Percentiles rank a stretch among this genome's conserved stretches.
These are phyloP conservation scores for Dissostichus mawsoni DNA, from an alignment of 2,113 vertebrate species.

Conservation along the genomic window DNA sequence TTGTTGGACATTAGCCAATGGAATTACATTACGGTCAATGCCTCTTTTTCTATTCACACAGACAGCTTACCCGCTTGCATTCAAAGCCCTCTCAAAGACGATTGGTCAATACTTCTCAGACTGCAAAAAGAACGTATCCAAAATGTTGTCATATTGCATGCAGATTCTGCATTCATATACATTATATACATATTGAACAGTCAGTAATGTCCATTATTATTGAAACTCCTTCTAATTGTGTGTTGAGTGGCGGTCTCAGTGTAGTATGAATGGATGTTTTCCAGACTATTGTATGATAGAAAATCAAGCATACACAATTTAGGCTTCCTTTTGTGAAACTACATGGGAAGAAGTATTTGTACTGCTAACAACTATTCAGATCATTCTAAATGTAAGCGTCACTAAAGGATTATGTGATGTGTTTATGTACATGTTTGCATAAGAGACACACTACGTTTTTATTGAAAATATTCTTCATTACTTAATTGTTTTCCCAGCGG, in stretches of 20 bases:
- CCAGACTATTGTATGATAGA: slow-evolving; percentile 31
- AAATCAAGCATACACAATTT: slow-evolving; percentile 6
- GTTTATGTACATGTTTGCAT: slow-evolving; percentile 6
- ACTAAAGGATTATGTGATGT: background rate
- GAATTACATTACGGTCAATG: too few relatives aligned
- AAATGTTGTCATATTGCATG: too few relatives aligned
- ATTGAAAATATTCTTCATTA: slow-evolving; percentile 13
- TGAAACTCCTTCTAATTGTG: too few relatives aligned
- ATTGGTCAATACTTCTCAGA: too few relatives aligned
- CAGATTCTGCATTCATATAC: too few relatives aligned
- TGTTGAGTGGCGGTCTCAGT: background rate
- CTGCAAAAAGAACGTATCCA: too few relatives aligned
- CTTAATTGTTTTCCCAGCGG: slow-evolving; percentile 15
- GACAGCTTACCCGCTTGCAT: too few relatives aligned
- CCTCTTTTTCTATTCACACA: too few relatives aligned
- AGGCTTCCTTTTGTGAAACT: background rate
- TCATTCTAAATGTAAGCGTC: background rate
- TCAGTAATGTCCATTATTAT: too few relatives aligned
- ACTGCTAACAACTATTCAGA: slow-evolving; percentile 20
- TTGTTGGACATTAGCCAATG: too few relatives aligned
- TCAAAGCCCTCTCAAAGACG: too few relatives aligned
- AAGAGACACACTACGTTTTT: slow-evolving; percentile 1
- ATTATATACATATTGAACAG: too few relatives aligned
- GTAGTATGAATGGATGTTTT: slow-evolving; percentile 19
- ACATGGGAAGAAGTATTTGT: slow-evolving; percentile 13